Evolutionary conservation across 2,888 invertebrate species (phyloP).

Genomic region (Temnothorax unifasciatus): DNA sequence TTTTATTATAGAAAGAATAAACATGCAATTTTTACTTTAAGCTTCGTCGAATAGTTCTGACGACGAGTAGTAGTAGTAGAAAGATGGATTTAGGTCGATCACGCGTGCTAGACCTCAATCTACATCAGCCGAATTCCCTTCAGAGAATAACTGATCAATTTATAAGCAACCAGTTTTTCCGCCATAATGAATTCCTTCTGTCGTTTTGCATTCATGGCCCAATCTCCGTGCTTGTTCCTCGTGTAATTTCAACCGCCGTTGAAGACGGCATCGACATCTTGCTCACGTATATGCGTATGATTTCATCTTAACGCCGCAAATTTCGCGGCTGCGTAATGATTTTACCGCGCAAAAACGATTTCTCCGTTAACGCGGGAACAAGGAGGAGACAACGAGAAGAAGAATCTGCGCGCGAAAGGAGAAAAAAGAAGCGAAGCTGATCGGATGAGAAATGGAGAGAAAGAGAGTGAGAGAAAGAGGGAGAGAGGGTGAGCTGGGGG

Average conservation of each 20-base stretch:
- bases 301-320: slow-evolving; percentile 65
- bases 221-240: slow-evolving; percentile 56
- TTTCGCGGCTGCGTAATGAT: slow-evolving; percentile 65
- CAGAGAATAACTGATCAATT: slow-evolving; percentile 49
- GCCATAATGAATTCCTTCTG: slow-evolving; percentile 59
- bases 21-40: not conserved
- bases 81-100: not conserved
- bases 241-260: slow-evolving; percentile 51
- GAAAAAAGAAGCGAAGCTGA: slow-evolving; percentile 56
- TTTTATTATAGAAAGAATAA: not conserved
- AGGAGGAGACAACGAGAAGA: slow-evolving; percentile 40
- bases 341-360: slow-evolving; percentile 65
- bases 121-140: not conserved
- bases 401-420: slow-evolving; percentile 40
- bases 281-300: slow-evolving; percentile 67
- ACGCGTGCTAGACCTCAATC: not conserved
- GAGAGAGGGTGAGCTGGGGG: slow-evolving; percentile 57
- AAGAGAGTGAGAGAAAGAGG: not conserved
- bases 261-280: slow-evolving; percentile 69
- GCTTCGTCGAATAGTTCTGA: not conserved
- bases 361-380: slow-evolving; percentile 36
- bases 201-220: slow-evolving; percentile 60
- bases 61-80: no score
- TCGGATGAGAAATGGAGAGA: not conserved
- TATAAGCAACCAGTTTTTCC: slow-evolving; percentile 54